Percentiles rank a stretch among this genome's conserved stretches.
Evolutionary conservation across 1,140 invertebrate species (phyloP).

Genomic region (Amphibalanus amphitrite): DNA sequence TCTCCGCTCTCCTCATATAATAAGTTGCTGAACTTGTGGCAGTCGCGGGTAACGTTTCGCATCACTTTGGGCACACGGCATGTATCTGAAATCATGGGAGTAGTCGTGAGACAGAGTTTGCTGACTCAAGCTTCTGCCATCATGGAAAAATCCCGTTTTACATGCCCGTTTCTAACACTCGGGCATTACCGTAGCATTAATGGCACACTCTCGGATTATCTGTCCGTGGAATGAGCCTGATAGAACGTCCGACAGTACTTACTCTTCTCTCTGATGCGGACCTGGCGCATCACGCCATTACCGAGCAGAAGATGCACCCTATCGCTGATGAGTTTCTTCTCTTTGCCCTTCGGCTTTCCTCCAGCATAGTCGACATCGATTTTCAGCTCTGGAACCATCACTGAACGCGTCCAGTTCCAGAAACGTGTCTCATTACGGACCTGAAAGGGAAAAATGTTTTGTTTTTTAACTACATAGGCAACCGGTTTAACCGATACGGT

Average conservation of each 20-base stretch:
- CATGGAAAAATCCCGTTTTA: too few relatives aligned
- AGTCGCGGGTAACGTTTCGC: conserved; percentile 1
- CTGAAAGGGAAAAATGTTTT: too few relatives aligned
- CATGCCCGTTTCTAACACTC: too few relatives aligned
- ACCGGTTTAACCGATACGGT: too few relatives aligned
- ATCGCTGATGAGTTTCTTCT: conserved; percentile 24
- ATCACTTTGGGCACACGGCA: conserved; percentile 8
- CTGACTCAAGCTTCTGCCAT: too few relatives aligned
- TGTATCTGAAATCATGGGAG: not conserved
- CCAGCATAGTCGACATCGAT: conserved; percentile 7
- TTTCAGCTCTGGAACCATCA: conserved; percentile 5
- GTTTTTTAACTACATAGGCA: too few relatives aligned
- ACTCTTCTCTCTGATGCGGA: conserved; percentile 19
- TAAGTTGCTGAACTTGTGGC: not conserved
- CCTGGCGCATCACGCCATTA: conserved; percentile 34
- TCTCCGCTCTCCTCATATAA: conserved; percentile 7
- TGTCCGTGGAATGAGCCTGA: too few relatives aligned
- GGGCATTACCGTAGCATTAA: too few relatives aligned
- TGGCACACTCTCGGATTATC: too few relatives aligned
- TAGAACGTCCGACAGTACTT: conserved; percentile 1
- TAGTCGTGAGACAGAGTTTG: too few relatives aligned
- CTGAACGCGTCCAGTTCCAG: conserved; percentile 10
- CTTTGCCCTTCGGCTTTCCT: not conserved
- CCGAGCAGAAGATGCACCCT: conserved; percentile 35
- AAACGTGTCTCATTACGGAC: conserved; percentile 7